Percentiles rank a stretch among this genome's conserved stretches.
Conservation (phyloP, 1,140 invertebrate genomes). For the Euwallacea fornicatus region DNA sequence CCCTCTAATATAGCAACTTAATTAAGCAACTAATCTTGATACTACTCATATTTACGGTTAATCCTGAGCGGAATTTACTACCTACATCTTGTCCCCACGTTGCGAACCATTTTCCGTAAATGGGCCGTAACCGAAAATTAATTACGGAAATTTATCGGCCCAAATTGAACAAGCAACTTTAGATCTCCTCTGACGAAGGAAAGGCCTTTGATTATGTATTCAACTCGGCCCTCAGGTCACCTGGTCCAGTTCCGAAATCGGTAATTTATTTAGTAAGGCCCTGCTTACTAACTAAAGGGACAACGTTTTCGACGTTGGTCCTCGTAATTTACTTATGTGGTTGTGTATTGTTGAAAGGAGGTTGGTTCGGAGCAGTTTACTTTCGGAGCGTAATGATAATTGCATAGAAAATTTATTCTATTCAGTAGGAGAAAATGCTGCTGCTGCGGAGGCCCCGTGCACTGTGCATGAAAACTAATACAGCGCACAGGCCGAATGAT, state of each 20-base stretch:
- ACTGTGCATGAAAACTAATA: no score
- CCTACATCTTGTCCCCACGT: not conserved
- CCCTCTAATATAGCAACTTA: no score
- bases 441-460: no score
- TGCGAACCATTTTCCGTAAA: constrained; percentile 7
- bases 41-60: not conserved
- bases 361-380: no score
- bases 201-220: constrained; percentile 29
- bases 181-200: constrained; percentile 24
- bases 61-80: constrained; percentile 9
- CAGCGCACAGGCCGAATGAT: no score
- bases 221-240: not conserved
- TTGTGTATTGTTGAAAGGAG: constrained; percentile 1
- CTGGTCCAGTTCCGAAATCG: no score
- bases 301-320: not conserved
- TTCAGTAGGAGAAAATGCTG: no score
- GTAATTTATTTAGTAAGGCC: constrained; percentile 25
- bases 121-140: constrained; percentile 24
- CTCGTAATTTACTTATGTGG: constrained; percentile 23
- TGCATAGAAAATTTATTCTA: no score
- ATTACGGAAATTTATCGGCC: constrained; percentile 29
- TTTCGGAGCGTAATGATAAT: no score
- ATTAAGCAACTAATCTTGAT: no score
- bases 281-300: constrained; percentile 15
- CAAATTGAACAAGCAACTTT: constrained; percentile 25